Base-by-base conservation (phyloP, 2,113 vertebrate genomes). In the Thinocorus orbignyianus region DNA sequence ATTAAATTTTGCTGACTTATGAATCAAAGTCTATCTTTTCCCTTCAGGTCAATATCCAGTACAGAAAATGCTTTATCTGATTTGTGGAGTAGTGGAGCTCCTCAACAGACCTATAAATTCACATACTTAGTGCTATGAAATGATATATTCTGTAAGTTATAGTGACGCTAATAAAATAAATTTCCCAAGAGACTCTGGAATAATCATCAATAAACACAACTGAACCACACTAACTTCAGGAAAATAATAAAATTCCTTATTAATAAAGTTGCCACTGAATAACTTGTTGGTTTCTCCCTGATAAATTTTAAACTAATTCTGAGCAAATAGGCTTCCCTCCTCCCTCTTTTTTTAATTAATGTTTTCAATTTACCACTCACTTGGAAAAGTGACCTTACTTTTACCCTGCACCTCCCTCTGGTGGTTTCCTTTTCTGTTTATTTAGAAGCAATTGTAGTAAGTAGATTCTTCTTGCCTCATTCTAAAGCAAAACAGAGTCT, bases 361-460 rank as follows among this genome's bases (percentile, higher is more conserved):
- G 54, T 46, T 93, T 92, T 62, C 60, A 19, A 86, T 86, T 92
- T 68, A 69, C 28, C 60, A 65, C 54, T 91, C 73, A 39, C 35
- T 52, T 52, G 64, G 51, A 83, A 80, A 73, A 92, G 57, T 88
- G 72, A 92, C 90, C 95, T 89, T 88, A 82, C 82, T 93, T 94
- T 91, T 96, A 90, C 90, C 72, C 93, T 94, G 77, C 17, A 93
- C 58, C 96, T 95, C 92, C 95, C 95, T 96, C 95, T 96, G 92
- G 69, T 93, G 93, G 92, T 71, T 95, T 93, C 42, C n/a, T 70
- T 81, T 86, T 48, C 82, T 72, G 57, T 33, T 72, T 86, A 60
- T 74, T 90, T 48, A 93, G 79, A 83, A 71, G 28, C 33, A 51
- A 42, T 5, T 74, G 20, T 25, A 70, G 20, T 35, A 71, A 80